A percentile compares a stretch with the other conserved stretches of the same genome.
phyloP scores from a whole-genome alignment of 1,140 invertebrate genomes.

The Acromyrmex charruanus region DNA sequence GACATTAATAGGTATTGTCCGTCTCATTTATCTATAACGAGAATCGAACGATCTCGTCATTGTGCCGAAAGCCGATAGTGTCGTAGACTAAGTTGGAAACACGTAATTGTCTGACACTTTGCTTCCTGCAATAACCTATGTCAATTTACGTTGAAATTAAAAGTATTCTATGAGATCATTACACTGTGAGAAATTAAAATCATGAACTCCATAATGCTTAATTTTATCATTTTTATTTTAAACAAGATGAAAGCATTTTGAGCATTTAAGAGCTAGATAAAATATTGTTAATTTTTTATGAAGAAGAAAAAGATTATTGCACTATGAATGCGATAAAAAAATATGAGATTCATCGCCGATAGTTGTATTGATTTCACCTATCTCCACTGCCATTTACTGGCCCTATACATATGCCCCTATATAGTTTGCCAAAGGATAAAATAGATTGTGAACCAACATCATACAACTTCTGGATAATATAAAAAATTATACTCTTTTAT shows the following conservation, averaged over 20 bases:
- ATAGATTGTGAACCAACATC: constrained; percentile 10
- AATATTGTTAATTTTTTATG: neutral
- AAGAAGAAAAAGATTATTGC: neutral
- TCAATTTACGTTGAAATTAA: constrained; percentile 6
- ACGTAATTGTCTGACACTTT: constrained; percentile 31
- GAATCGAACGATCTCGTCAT: constrained; percentile 28
- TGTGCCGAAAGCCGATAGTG: constrained; percentile 31
- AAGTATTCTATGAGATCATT: neutral
- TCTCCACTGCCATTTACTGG: constrained; percentile 21
- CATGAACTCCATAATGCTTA: neutral
- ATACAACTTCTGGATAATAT: constrained; percentile 1
- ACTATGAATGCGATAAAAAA: neutral
- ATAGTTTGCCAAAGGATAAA: neutral
- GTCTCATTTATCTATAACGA: constrained; percentile 44
- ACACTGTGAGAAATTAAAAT: neutral
- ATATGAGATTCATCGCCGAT: constrained; percentile 4
- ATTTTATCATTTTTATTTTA: neutral
- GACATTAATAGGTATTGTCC: constrained; percentile 37
- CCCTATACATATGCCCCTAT: neutral
- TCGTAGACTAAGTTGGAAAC: constrained; percentile 4
- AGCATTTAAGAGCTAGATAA: neutral
- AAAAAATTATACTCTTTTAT: constrained; percentile 33
- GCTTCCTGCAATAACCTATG: neutral
- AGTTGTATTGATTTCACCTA: constrained; percentile 27
- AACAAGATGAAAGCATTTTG: neutral